Evolutionary conservation across 2,888 invertebrate species (phyloP).

Genomic region (Ornithoptera alexandrae): DNA sequence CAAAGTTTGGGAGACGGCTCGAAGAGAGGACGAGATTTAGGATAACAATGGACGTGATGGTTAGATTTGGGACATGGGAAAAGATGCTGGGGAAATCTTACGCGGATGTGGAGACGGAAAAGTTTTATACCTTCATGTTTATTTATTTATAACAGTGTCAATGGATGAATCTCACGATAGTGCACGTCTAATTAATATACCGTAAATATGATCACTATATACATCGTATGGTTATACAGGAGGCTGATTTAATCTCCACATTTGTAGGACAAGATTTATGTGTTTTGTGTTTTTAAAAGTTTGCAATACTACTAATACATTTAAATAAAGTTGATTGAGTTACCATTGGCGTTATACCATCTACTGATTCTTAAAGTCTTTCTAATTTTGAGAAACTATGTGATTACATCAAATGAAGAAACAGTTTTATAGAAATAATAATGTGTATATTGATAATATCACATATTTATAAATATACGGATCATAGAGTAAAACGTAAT

Average conservation of each 20-base stretch:
- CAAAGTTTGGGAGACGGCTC: constrained; percentile 71
- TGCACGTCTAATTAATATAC: not conserved
- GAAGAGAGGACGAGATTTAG: constrained; percentile 56
- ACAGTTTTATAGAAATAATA: no score
- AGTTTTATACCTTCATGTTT: constrained; percentile 13
- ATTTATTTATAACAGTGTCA: not conserved
- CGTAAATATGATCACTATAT: not conserved
- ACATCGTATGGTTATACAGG: not conserved
- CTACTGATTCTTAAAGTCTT: no score
- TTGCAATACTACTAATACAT: not conserved
- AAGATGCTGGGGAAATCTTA: constrained; percentile 47
- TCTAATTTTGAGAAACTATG: no score
- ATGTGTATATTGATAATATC: no score
- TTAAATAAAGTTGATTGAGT: not conserved
- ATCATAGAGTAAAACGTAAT: no score
- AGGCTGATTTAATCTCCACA: not conserved
- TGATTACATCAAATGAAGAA: no score
- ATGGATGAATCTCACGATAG: not conserved
- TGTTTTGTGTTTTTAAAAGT: not conserved
- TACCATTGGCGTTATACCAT: not conserved
- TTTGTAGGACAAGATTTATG: not conserved
- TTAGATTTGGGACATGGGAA: constrained; percentile 70
- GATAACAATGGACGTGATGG: constrained; percentile 73
- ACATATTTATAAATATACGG: no score
- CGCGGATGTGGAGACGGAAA: constrained; percentile 45